A percentile compares a stretch with the other conserved stretches of the same genome.
These are phyloP conservation scores for Ophiodon elongatus DNA, from an alignment of 2,113 vertebrate genomes.

Conservation along the genomic window DNA sequence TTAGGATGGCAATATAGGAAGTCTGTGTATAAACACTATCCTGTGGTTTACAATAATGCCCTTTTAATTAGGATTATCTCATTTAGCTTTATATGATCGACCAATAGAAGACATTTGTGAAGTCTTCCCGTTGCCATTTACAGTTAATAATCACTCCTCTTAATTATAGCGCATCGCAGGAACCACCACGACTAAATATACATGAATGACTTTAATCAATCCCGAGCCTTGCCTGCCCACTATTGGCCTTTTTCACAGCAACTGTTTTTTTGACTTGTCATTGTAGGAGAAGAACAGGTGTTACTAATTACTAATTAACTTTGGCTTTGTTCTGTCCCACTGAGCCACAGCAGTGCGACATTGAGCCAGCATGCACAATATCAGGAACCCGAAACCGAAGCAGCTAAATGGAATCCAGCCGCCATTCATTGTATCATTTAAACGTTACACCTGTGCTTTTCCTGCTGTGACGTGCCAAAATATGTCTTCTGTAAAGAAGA, in stretches of 20 bases:
- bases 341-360: not conserved
- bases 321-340: not conserved
- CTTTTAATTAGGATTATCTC: not conserved
- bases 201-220: too few species aligned
- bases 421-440: too few species aligned
- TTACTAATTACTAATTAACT: not conserved
- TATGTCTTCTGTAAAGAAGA: not conserved
- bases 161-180: too few species aligned
- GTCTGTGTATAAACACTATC: not conserved
- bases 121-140: not conserved
- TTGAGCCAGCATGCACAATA: not conserved
- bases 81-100: not conserved
- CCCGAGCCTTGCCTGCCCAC: too few species aligned
- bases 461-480: not conserved
- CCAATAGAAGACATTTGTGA: too few species aligned
- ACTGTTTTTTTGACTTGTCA: too few species aligned
- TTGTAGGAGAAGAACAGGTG: not conserved
- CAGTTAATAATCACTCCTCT: not conserved
- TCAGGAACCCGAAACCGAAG: too few species aligned
- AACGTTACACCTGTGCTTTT: too few species aligned
- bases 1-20: too few species aligned
- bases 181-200: too few species aligned
- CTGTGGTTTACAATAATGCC: not conserved
- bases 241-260: not conserved
- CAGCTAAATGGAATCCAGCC: too few species aligned